phyloP scores from a whole-genome alignment of 2,888 invertebrate species.

The Ectropis crepuscularia region DNA sequence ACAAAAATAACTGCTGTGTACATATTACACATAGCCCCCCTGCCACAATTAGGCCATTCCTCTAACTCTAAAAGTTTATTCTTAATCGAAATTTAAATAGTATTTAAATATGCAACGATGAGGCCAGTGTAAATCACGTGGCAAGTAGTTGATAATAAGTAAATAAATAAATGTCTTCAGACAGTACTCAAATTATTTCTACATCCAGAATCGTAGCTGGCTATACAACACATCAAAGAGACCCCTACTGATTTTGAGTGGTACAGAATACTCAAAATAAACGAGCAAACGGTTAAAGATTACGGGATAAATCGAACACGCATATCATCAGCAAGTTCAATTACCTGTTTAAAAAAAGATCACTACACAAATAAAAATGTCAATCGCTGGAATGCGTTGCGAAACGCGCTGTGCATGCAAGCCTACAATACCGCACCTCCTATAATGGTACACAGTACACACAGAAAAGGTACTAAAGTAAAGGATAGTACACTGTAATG shows the following conservation, averaged over 20 bases:
- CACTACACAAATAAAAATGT: constrained; percentile 46
- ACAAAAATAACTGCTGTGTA: constrained; percentile 16
- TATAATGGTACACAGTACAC: constrained; percentile 36
- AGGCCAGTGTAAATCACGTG: not conserved
- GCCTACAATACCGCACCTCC: constrained; percentile 52
- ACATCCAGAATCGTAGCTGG: too few species aligned
- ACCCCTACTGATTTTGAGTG: too few species aligned
- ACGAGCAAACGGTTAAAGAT: not conserved
- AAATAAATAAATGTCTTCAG: not conserved
- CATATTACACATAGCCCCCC: constrained; percentile 5
- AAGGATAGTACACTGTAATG: too few species aligned
- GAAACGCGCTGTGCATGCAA: constrained; percentile 69
- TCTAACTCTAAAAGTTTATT: not conserved
- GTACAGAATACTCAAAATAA: too few species aligned
- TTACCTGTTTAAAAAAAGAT: constrained; percentile 22
- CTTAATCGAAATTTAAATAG: not conserved
- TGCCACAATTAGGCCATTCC: not conserved
- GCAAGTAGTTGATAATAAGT: not conserved
- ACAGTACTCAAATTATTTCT: too few species aligned
- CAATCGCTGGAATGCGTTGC: constrained; percentile 60
- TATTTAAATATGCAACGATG: too few species aligned
- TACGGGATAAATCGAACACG: not conserved
- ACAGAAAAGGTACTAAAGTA: too few species aligned
- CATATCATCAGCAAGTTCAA: constrained; percentile 24
- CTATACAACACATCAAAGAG: too few species aligned